Evolutionary conservation across 2,113 vertebrate species (phyloP), one percentile per base, ranked within the genome.

Genomic region (Urocolius indicus): DNA sequence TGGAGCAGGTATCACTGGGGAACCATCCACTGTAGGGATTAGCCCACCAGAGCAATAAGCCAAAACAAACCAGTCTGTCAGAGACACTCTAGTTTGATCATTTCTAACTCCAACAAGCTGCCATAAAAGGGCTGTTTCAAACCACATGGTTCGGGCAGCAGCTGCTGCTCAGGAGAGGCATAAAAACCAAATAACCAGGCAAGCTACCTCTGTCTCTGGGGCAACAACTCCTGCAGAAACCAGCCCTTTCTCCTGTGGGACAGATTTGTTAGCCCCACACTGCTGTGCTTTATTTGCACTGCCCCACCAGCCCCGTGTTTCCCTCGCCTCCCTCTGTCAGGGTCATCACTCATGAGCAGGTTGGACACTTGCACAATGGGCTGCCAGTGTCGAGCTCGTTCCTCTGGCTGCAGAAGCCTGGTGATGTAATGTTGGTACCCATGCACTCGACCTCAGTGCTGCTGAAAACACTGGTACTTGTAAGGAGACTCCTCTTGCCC

Each of bases 211-310:
- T 73, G 67, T 73, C 82, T 94, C 90, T 83, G 59, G 57, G 92
- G 62, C 59, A 95, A 92, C 34, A 88, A 76, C 26, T 85, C 55
- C 75, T 93, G 67, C 43, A 88, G 71, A 96, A 96, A 96, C 29
- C n/a, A 94, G 80, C 54, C 83, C 92, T 79, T 88, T 92, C 36
- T 94, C 85, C 88, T 69, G 75, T 73, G 72, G 90, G 94, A 95
- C 32, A 72, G 38, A 91, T 85, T 68, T 85, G 69, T 78, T 68
- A 95, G 27, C 22, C 82, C 30, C 32, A 71, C 32, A 23, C 30
- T 79, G 49, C 36, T 87, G 32, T 69, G 38, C 41, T 88, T 86
- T 90, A 91, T 87, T 89, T 93, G 69, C 61, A 87, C 30, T 66
- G 77, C 52, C 76, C 38, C 11, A 75, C 51, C 32, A 77, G 51